These are phyloP conservation scores for Grantiella picta DNA, from an alignment of 2,113 vertebrate genomes.

Conservation along the genomic window DNA sequence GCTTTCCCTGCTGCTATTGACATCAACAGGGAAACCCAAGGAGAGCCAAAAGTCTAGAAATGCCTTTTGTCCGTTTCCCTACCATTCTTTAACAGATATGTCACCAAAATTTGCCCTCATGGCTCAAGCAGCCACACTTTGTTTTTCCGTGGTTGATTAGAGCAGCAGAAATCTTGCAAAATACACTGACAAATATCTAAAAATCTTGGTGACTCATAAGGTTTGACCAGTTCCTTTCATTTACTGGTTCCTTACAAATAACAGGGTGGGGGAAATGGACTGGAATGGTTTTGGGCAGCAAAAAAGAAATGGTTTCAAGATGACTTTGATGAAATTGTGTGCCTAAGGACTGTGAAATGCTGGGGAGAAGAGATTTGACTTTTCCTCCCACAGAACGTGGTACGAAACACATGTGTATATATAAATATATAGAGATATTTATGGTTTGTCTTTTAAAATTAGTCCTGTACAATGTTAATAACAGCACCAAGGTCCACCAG, in stretches of 20 bases:
- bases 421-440: not conserved
- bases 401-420: not conserved
- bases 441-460: not conserved
- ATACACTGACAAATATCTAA: not conserved
- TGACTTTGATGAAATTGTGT: constrained; percentile 8
- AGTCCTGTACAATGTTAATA: accelerated
- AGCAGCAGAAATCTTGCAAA: constrained; percentile 55
- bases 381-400: not conserved
- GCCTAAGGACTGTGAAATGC: not conserved
- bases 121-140: not conserved
- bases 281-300: not conserved
- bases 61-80: not conserved
- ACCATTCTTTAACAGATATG: constrained; percentile 13
- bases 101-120: not conserved
- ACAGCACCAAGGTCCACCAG: not conserved
- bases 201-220: constrained; percentile 29
- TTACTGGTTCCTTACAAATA: constrained; percentile 21
- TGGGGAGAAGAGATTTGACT: not conserved
- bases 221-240: constrained; percentile 30
- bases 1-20: not conserved
- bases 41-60: constrained; percentile 2
- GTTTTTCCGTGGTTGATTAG: constrained; percentile 31
- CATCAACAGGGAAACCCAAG: constrained; percentile 6
- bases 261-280: not conserved
- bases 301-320: not conserved